These are phyloP conservation scores for Trinectes maculatus DNA, from an alignment of 2,113 vertebrate species.

Conservation along the genomic window DNA sequence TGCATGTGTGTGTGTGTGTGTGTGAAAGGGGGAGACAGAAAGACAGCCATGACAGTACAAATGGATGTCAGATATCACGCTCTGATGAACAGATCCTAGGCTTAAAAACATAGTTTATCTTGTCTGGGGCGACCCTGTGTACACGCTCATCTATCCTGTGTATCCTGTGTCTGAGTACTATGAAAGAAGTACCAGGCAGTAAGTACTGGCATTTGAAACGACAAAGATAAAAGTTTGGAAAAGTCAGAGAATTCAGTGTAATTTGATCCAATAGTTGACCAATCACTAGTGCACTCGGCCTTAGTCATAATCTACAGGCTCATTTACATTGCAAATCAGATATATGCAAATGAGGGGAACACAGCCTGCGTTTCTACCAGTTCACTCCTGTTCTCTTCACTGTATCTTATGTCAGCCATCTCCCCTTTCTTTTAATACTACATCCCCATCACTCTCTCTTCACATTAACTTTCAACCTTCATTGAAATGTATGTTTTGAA, in stretches of 20 bases:
- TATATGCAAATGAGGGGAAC: constrained; percentile 63
- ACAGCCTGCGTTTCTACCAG: background rate
- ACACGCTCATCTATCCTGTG: too few species aligned
- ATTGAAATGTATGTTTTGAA: too few species aligned
- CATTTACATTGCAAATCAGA: constrained; percentile 73
- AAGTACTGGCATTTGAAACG: background rate
- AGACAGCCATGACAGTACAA: constrained; percentile 34
- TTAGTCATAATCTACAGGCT: constrained; percentile 32
- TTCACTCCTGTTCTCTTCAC: background rate
- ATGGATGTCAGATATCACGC: constrained; percentile 39
- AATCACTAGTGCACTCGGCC: constrained; percentile 25
- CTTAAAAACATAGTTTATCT: constrained; percentile 2
- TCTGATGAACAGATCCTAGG: constrained; percentile 38
- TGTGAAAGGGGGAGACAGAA: constrained; percentile 6
- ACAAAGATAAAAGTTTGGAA: constrained; percentile 33
- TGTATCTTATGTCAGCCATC: constrained; percentile 2
- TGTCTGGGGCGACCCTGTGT: background rate
- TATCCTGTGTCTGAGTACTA: background rate
- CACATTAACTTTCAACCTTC: background rate
- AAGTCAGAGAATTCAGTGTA: background rate
- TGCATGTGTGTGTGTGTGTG: constrained; percentile 20
- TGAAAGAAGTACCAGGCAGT: too few species aligned
- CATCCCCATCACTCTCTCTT: background rate
- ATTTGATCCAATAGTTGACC: constrained; percentile 37
- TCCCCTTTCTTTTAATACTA: background rate